Percentiles rank a stretch among this genome's conserved stretches.
Conservation (phyloP, 2,797 vertebrate species). For the Prunella strophiata region DNA sequence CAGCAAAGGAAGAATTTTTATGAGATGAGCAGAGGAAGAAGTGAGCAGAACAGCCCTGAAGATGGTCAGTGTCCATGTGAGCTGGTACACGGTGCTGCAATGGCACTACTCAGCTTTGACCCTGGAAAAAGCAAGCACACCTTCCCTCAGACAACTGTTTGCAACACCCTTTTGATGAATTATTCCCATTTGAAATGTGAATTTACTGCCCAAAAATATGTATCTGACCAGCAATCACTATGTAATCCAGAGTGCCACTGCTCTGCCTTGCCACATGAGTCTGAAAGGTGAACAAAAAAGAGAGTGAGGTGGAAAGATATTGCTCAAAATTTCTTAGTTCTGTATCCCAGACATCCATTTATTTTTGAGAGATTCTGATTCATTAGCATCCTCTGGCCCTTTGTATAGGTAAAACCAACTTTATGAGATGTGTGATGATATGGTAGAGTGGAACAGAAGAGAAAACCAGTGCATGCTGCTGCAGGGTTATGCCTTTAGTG, state of each 20-base stretch:
- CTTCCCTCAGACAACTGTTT: not conserved
- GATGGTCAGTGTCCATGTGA: not conserved
- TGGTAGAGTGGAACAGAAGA: not conserved
- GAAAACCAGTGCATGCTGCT: not conserved
- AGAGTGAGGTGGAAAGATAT: rapidly evolving
- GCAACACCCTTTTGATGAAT: not conserved
- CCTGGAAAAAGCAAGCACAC: not conserved
- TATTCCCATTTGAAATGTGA: not conserved
- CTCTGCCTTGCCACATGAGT: not conserved
- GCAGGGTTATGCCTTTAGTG: not conserved
- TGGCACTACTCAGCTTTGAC: not conserved
- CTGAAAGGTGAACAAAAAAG: not conserved
- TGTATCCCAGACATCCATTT: not conserved
- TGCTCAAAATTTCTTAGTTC: not conserved
- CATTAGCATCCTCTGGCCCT: not conserved
- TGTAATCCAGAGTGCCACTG: not conserved
- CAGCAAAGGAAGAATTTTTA: not conserved
- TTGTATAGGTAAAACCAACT: not conserved
- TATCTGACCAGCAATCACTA: not conserved
- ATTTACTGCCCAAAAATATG: not conserved
- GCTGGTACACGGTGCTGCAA: not conserved
- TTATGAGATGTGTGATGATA: not conserved
- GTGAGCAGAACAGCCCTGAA: not conserved
- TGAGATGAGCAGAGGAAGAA: not conserved
- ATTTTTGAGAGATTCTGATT: not conserved